A percentile compares a stretch with the other conserved stretches of the same genome.
These are phyloP conservation scores for Enteromius trimaculatus DNA, from an alignment of 2,797 vertebrate genomes.

Conservation along the genomic window DNA sequence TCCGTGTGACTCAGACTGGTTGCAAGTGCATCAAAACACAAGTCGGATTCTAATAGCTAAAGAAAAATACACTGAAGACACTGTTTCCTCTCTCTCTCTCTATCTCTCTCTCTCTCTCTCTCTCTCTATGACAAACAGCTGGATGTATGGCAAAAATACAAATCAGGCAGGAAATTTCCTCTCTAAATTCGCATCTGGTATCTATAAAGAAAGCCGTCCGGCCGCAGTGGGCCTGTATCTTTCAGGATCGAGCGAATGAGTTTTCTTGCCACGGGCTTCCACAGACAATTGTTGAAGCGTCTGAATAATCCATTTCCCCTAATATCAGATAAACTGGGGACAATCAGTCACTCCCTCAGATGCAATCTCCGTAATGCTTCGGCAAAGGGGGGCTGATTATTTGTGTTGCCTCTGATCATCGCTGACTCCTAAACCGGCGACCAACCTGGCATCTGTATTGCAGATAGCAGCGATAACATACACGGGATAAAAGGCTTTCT, in stretches of 20 bases:
- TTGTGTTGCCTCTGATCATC: constrained; percentile 24
- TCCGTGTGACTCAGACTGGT: neutral
- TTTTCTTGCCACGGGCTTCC: constrained; percentile 48
- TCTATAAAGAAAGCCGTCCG: constrained; percentile 28
- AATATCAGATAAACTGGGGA: constrained; percentile 60
- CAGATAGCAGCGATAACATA: constrained; percentile 23
- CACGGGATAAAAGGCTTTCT: constrained; percentile 12
- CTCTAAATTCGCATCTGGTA: constrained; percentile 49
- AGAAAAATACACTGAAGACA: neutral
- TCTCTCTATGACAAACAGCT: too few species aligned
- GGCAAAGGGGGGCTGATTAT: constrained; percentile 20
- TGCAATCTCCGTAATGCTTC: constrained; percentile 55
- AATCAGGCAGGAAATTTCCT: constrained; percentile 32
- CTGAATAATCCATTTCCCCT: constrained; percentile 57
- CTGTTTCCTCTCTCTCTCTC: neutral
- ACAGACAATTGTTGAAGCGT: constrained; percentile 42
- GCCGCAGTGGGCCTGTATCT: constrained; percentile 49
- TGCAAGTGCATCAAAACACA: constrained; percentile 8
- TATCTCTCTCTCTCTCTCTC: too few species aligned
- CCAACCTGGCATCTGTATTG: constrained; percentile 18
- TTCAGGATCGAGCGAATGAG: constrained; percentile 48
- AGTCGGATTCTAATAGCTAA: constrained; percentile 4
- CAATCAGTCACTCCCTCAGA: constrained; percentile 52
- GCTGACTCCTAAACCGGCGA: constrained; percentile 3
- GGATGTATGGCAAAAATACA: too few species aligned